Evolutionary conservation across 2,797 vertebrate species (phyloP).

Genomic region (Rhincodon typus): DNA sequence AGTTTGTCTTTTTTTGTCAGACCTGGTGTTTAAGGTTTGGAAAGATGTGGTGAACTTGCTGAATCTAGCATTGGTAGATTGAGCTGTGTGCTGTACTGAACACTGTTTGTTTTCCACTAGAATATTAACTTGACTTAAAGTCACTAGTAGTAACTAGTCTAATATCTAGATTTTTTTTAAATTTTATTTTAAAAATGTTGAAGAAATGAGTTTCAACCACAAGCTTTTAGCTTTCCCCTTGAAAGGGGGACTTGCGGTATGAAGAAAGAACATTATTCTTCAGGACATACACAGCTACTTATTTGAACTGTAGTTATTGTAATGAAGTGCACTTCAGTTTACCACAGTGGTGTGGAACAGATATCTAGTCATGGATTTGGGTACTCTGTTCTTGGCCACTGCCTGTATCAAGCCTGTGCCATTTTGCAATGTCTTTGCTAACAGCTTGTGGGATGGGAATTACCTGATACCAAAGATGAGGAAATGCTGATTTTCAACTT

Average conservation of each 20-base stretch:
- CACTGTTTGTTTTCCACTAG: too few relatives aligned
- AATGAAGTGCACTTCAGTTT: background rate
- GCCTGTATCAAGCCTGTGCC: background rate
- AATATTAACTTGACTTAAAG: too few relatives aligned
- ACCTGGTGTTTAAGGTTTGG: background rate
- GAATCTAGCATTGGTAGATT: too few relatives aligned
- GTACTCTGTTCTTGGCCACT: background rate
- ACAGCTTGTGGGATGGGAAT: background rate
- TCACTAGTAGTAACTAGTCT: background rate
- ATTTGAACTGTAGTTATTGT: background rate
- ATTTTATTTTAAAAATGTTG: background rate
- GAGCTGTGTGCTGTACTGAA: too few relatives aligned
- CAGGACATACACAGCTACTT: too few relatives aligned
- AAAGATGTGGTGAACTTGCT: too few relatives aligned
- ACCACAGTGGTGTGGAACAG: background rate
- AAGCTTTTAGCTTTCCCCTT: background rate
- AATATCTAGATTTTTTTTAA: background rate
- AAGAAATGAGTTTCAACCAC: background rate
- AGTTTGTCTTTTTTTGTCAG: background rate
- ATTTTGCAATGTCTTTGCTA: background rate
- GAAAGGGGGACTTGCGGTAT: background rate
- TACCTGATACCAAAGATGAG: background rate
- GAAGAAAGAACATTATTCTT: too few relatives aligned
- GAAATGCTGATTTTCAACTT: background rate
- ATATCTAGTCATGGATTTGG: background rate